Evolutionary conservation across 2,113 vertebrate species (phyloP).

Genomic region (Nothobranchius furzeri): DNA sequence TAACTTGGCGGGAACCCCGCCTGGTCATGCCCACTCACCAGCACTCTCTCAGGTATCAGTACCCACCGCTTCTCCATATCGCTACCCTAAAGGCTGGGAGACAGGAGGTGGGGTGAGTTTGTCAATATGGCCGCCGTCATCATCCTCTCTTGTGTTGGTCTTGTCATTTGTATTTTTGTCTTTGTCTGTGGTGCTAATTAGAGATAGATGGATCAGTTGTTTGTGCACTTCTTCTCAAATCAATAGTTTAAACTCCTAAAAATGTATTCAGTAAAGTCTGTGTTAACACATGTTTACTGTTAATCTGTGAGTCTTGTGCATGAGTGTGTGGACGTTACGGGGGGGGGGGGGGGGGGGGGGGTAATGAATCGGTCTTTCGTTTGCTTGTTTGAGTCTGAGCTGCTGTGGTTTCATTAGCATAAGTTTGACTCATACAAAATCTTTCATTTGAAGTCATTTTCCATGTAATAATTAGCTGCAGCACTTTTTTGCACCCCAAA

Average conservation of each 20-base stretch:
- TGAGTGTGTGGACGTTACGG: too few relatives aligned
- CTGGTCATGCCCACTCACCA: constrained; percentile 92
- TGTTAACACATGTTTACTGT: too few relatives aligned
- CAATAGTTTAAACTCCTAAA: neutral
- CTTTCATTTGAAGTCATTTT: neutral
- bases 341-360: too few relatives aligned
- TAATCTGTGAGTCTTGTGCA: too few relatives aligned
- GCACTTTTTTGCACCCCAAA: neutral
- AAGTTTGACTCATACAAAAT: neutral
- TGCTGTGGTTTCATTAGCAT: neutral
- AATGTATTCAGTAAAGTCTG: too few relatives aligned
- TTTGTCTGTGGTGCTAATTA: neutral
- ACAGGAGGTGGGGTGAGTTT: constrained; percentile 77
- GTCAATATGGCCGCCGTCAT: constrained; percentile 28
- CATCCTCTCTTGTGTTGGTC: constrained; percentile 44
- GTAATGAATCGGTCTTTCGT: too few relatives aligned
- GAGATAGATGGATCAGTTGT: neutral
- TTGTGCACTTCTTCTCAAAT: too few relatives aligned
- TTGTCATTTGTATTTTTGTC: constrained; percentile 26
- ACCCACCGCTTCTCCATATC: constrained; percentile 74
- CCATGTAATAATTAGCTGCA: neutral
- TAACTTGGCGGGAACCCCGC: constrained; percentile 90
- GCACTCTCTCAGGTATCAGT: constrained; percentile 94
- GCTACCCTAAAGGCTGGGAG: constrained; percentile 81
- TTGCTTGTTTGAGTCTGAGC: neutral